Conservation (phyloP, 1,140 invertebrate genomes). For the Ganaspis sp. region DNA sequence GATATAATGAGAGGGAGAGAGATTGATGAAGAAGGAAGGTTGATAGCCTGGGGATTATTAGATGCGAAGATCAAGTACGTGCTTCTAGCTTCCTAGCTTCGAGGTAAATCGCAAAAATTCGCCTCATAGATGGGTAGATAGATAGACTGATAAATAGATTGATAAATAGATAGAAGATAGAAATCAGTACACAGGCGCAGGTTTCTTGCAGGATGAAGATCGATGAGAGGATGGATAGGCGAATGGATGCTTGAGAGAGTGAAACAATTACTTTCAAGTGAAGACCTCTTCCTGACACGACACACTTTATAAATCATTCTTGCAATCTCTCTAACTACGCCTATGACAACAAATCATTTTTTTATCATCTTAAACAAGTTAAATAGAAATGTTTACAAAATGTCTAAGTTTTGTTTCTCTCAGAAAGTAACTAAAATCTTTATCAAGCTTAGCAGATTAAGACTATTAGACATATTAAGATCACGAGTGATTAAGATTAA, state of each 20-base stretch:
- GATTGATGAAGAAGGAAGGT: background rate
- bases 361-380: too few relatives aligned
- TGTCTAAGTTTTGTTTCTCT: too few relatives aligned
- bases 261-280: background rate
- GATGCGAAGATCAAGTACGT: background rate
- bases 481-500: too few relatives aligned
- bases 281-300: background rate
- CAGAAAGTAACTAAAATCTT: too few relatives aligned
- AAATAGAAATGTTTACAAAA: too few relatives aligned
- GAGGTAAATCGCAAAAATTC: constrained; percentile 4
- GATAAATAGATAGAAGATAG: constrained; percentile 9
- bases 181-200: background rate
- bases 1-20: too few relatives aligned
- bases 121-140: background rate
- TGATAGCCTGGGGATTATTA: background rate
- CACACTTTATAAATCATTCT: background rate
- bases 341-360: background rate
- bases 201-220: background rate
- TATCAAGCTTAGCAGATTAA: too few relatives aligned
- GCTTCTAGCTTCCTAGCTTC: background rate
- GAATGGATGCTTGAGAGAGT: background rate
- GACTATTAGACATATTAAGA: too few relatives aligned
- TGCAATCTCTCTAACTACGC: too few relatives aligned
- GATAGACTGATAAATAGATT: constrained; percentile 10
- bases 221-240: background rate